Percentiles rank a stretch among this genome's conserved stretches.
Evolutionary conservation across 2,797 vertebrate genomes (phyloP).

Genomic region (Pelodytes ibericus): DNA sequence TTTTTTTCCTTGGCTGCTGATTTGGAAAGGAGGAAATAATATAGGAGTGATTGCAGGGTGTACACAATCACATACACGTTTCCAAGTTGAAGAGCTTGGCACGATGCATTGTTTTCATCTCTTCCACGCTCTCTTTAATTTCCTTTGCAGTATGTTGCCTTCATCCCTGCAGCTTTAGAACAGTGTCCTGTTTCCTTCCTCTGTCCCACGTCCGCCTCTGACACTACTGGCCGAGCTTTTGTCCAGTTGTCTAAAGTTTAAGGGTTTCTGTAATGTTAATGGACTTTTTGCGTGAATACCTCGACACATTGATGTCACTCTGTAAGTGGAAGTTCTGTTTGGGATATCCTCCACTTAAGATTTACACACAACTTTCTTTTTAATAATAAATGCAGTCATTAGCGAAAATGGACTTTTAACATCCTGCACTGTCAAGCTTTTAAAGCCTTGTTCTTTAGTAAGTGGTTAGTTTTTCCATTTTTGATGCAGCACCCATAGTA

Average conservation of each 20-base stretch:
- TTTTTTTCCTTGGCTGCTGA: slow-evolving; percentile 59
- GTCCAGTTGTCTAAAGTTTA: slow-evolving; percentile 12
- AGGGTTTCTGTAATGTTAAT: background rate
- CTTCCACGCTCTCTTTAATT: slow-evolving; percentile 57
- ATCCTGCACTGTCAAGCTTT: too few species aligned
- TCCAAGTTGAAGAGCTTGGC: slow-evolving; percentile 60
- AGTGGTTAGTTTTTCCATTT: too few species aligned
- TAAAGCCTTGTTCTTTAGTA: too few species aligned
- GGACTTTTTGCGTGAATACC: slow-evolving; percentile 7
- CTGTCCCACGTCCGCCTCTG: slow-evolving; percentile 43
- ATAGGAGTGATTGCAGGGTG: slow-evolving; percentile 58
- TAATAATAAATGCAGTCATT: background rate
- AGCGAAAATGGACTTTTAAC: too few species aligned
- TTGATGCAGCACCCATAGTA: too few species aligned
- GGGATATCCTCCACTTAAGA: slow-evolving; percentile 12
- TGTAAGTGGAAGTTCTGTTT: background rate
- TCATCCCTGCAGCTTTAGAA: slow-evolving; percentile 60
- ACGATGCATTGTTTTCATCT: slow-evolving; percentile 56
- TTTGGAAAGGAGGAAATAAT: slow-evolving; percentile 66
- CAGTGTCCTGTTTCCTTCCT: slow-evolving; percentile 67
- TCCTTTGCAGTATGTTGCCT: slow-evolving; percentile 59
- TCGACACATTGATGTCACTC: slow-evolving; percentile 16
- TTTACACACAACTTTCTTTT: background rate
- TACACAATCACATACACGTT: slow-evolving; percentile 59
- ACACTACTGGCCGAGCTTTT: slow-evolving; percentile 41